Base-by-base conservation (phyloP, 2,888 invertebrate genomes). In the Brachyptera risi region DNA sequence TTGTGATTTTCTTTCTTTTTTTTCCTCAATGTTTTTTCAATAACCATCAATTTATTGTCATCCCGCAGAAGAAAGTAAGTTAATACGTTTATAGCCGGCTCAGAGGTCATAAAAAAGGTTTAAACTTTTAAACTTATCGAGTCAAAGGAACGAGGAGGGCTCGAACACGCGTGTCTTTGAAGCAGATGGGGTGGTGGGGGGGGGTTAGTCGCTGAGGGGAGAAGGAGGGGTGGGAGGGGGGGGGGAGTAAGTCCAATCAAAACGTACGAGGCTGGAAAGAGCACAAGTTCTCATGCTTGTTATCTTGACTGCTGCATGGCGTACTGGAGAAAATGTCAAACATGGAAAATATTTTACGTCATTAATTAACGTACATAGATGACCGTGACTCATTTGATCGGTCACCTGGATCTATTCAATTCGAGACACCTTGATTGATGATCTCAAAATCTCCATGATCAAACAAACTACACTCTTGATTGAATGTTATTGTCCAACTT, bases 211-310 rank as follows among this genome's bases (percentile, higher is more conserved):
- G n/a, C n/a, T n/a, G 44, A 2, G 5, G 50, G 50, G 37, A 50
- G 7, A 26, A 50, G 15, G 3, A 15, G 47, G 27, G 47, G 19
- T 23, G 47, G 27, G 27, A 40, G 59, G 56, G 40, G n/a, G n/a
- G n/a, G n/a, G n/a, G n/a, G n/a, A n/a, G n/a, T n/a, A n/a, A n/a
- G 58, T 56, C 60, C 61, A 61, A 61, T 61, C 61, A 61, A 61
- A 61, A 50, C 58, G 61, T 42, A 40, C 50, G 27, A 51, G 51
- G 51, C 49, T 17, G 47, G 23, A 59, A 56, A 62, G 59, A 50
- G 57, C 56, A 54, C 58, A 62, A 59, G 59, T 51, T 62, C 37
- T 35, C 44, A 19, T 21, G 42, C 44, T 3, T 44, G 19, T 21
- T 19, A 19, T 17, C 4, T 31, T 31, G 4, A 44, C 44, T 44